Base-by-base conservation (phyloP, 2,113 vertebrate species). In the Herpailurus yagouaroundi region DNA sequence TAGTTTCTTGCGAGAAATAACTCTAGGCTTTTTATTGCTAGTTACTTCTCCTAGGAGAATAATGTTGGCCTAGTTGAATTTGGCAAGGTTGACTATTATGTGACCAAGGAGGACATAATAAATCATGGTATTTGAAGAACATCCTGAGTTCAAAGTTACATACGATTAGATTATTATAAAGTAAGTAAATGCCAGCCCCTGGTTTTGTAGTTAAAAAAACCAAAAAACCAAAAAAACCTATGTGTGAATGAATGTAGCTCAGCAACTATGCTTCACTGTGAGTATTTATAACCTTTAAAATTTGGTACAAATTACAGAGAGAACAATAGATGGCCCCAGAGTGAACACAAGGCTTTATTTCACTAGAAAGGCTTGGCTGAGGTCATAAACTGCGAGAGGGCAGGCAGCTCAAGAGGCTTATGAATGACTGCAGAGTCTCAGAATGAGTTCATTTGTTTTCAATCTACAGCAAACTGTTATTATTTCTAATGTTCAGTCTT, bases 381-480 rank as follows among this genome's bases (percentile, higher is more conserved):
- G 97, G 90, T 98, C 86, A 96, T 94, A 98, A 98, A 97, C 84
- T 96, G 50, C 36, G 95, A 92, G 84, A 63, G 80, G 33, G 18
- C 68, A 36, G 69, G 16, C 77, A 48, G 85, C 90, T 90, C 91
- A 92, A 97, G 94, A 97, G 86, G 95, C 79, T 98, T 98, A 96
- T 4, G 16, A 98, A 97, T 93, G 94, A 94, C 95, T 97, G 77
- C 27, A 0, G 41, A 86, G 71, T 89, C 94, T 94, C 85, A 89
- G 92, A 98, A 97, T 98, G 97, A 99, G 89, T 97, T 98, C 77
- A 98, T 98, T 98, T 98, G 90, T 98, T 98, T 98, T 98, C 68
- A 45, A 41, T 98, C 89, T 97, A 50, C 38, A n/a, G 79, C 97
- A 96, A 95, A 94, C 97, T 97, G 90, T 98, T 98, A 79, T 96